Evolutionary conservation across 30 jellyfish, hydroid and myxozoan genomes (phyloP).

Genomic region (Hydra vulgaris): DNA sequence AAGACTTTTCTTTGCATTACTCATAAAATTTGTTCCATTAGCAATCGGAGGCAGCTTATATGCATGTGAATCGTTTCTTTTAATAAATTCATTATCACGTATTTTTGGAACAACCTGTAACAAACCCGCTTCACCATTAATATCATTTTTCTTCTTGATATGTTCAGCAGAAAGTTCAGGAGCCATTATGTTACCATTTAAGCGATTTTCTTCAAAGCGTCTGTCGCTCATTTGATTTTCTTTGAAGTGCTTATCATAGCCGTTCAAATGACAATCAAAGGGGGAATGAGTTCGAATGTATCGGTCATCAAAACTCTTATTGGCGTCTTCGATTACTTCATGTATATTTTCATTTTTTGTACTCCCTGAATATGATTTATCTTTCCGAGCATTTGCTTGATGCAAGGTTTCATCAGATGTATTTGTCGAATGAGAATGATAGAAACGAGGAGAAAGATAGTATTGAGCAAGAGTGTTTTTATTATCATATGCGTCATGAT

Average conservation of each 20-base stretch:
- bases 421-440: background rate
- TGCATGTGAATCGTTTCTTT: background rate
- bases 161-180: background rate
- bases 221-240: background rate
- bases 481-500: background rate
- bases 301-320: background rate
- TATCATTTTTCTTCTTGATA: background rate
- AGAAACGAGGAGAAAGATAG: background rate
- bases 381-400: background rate
- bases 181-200: background rate
- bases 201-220: conserved; percentile 1
- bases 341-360: background rate
- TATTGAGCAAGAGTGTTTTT: background rate
- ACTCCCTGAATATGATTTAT: background rate
- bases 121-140: conserved; percentile 1
- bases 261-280: background rate
- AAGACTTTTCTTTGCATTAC: conserved; percentile 16
- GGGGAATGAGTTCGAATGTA: background rate
- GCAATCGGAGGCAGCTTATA: background rate
- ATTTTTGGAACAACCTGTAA: conserved; percentile 35
- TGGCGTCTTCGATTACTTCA: background rate
- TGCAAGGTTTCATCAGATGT: background rate
- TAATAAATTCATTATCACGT: conserved; percentile 3
- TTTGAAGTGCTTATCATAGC: background rate
- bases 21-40: background rate